A percentile compares a stretch with the other conserved stretches of the same genome.
Conservation (phyloP, 2,888 invertebrate genomes). For the Yponomeuta plumbellus region DNA sequence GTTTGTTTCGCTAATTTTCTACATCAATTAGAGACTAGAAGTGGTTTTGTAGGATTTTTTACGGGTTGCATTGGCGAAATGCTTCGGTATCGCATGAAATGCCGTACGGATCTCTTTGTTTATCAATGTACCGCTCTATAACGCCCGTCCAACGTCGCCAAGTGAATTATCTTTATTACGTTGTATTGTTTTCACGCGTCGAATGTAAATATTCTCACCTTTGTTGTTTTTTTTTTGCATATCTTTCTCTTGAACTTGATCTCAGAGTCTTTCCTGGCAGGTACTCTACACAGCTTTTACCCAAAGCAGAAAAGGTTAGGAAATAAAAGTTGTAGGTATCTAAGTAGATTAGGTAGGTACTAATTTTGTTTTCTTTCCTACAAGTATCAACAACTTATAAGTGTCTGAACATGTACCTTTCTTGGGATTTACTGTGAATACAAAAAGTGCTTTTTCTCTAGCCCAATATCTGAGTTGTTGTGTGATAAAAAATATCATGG, state of each 20-base stretch:
- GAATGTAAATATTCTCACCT: constrained; percentile 16
- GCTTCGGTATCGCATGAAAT: constrained; percentile 33
- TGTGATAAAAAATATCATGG: too few species aligned
- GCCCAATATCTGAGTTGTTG: too few species aligned
- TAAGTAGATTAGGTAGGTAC: too few species aligned
- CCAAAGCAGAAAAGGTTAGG: neutral
- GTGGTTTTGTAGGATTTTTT: constrained; percentile 25
- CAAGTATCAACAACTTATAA: too few species aligned
- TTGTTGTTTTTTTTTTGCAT: constrained; percentile 11
- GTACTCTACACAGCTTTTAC: neutral
- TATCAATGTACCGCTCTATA: constrained; percentile 51
- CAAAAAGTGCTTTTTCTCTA: too few species aligned
- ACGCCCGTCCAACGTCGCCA: constrained; percentile 19
- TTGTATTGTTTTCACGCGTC: constrained; percentile 16
- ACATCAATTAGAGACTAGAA: constrained; percentile 19
- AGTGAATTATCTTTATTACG: constrained; percentile 18
- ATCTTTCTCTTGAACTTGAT: neutral
- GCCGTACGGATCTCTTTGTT: constrained; percentile 60
- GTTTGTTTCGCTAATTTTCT: constrained; percentile 25
- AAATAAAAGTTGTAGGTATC: neutral
- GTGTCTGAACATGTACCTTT: too few species aligned
- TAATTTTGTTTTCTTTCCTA: too few species aligned
- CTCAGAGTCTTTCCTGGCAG: neutral
- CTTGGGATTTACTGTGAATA: too few species aligned
- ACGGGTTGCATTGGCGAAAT: constrained; percentile 23